phyloP scores from a whole-genome alignment of 2,888 invertebrate genomes.

The Phorcus lineatus region DNA sequence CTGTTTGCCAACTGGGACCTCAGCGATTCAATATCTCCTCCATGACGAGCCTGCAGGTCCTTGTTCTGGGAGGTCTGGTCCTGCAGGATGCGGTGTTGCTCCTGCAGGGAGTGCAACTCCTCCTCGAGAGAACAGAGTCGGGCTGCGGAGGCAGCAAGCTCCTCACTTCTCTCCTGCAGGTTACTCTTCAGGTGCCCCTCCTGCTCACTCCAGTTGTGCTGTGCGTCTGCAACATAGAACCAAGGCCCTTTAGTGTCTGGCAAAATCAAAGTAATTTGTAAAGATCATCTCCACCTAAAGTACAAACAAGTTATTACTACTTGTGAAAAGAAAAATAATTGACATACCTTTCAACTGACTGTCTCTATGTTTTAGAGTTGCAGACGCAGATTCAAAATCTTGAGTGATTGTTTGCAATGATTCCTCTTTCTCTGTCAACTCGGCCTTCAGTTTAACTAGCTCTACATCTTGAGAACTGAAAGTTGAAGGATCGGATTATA shows the following conservation, averaged over 20 bases:
- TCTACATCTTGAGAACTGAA: neutral
- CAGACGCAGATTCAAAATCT: neutral
- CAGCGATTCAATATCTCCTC: conserved; percentile 10
- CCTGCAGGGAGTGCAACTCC: conserved; percentile 10
- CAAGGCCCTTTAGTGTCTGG: too few relatives aligned
- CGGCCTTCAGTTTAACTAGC: neutral
- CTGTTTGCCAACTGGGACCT: neutral
- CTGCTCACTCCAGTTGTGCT: neutral
- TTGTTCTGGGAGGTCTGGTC: neutral
- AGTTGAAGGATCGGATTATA: neutral
- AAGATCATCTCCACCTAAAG: too few relatives aligned
- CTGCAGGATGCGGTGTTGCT: neutral
- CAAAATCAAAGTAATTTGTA: too few relatives aligned
- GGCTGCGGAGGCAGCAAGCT: neutral
- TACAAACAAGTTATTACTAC: too few relatives aligned
- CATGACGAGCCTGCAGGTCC: neutral
- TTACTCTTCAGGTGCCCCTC: neutral
- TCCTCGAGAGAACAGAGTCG: conserved; percentile 4
- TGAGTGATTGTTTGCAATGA: neutral
- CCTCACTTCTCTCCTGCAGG: conserved; percentile 12
- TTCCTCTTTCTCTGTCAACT: conserved; percentile 15
- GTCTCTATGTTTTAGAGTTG: conserved; percentile 15
- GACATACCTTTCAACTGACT: conserved; percentile 18
- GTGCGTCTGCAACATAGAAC: neutral
- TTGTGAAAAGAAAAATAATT: too few relatives aligned